A percentile compares a stretch with the other conserved stretches of the same genome.
Conservation (phyloP, 2,888 invertebrate species). For the Eupithecia insigniata region DNA sequence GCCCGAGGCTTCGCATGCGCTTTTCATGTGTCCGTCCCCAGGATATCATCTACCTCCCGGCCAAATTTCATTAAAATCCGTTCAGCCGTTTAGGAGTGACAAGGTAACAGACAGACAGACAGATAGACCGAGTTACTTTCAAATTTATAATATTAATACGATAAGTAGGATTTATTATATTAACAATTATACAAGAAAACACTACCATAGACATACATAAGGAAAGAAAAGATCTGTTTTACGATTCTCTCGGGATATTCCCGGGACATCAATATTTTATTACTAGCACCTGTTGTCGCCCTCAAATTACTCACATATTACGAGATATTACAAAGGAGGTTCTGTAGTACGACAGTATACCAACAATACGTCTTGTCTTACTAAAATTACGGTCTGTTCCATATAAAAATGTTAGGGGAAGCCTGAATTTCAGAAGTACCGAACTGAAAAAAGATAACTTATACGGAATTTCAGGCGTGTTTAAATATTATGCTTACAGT, state of each 20-base stretch:
- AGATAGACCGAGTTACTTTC: no score
- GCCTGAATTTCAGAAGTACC: background rate
- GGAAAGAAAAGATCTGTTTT: slow-evolving; percentile 27
- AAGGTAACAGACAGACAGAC: no score
- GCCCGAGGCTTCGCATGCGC: no score
- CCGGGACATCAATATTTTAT: slow-evolving; percentile 36
- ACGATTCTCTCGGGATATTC: slow-evolving; percentile 27
- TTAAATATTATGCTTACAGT: slow-evolving; percentile 2
- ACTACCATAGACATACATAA: slow-evolving; percentile 14
- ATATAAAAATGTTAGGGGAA: background rate
- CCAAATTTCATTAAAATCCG: no score
- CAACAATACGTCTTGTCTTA: slow-evolving; percentile 10
- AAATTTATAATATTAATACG: no score
- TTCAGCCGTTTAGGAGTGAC: no score
- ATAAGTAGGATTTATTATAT: no score
- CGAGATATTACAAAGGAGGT: slow-evolving; percentile 3
- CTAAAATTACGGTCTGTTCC: slow-evolving; percentile 9
- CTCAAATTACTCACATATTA: slow-evolving; percentile 29
- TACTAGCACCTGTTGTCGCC: slow-evolving; percentile 33
- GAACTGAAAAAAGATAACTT: slow-evolving; percentile 2
- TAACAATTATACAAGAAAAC: background rate
- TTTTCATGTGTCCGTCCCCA: no score
- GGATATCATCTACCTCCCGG: no score
- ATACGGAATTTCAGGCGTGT: background rate
- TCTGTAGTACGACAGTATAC: background rate